These are phyloP conservation scores for Hydrophis major DNA, from an alignment of 2,797 vertebrate genomes.

Conservation along the genomic window DNA sequence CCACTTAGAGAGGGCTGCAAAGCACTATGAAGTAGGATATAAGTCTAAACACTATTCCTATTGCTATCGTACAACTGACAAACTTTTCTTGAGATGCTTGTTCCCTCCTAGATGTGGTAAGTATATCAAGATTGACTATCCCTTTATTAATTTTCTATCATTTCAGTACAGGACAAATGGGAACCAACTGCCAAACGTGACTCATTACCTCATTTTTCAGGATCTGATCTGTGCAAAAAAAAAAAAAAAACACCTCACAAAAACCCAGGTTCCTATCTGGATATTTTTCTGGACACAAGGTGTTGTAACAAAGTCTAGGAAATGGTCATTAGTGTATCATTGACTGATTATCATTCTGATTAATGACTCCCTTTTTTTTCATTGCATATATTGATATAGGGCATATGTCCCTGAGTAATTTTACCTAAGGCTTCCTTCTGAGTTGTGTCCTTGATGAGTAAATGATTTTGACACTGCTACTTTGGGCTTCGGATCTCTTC, in stretches of 20 bases:
- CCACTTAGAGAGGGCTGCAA: too few species aligned
- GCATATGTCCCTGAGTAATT: conserved; percentile 58
- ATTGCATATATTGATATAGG: conserved; percentile 64
- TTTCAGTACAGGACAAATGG: conserved; percentile 53
- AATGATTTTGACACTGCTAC: conserved; percentile 13
- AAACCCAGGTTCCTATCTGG: conserved; percentile 62
- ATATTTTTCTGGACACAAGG: conserved; percentile 68
- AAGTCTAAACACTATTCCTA: too few species aligned
- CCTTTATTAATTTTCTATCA: conserved; percentile 64
- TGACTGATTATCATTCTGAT: conserved; percentile 73
- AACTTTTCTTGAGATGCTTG: not conserved
- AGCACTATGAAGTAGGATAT: too few species aligned
- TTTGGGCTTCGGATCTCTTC: conserved; percentile 1
- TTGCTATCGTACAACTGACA: too few species aligned
- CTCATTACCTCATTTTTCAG: conserved; percentile 76
- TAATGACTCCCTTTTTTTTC: conserved; percentile 62
- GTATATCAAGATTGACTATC: not conserved
- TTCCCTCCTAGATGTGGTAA: not conserved
- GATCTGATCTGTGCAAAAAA: conserved; percentile 71
- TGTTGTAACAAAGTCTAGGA: conserved; percentile 67
- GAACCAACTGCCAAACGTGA: conserved; percentile 70
- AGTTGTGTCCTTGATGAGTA: conserved; percentile 49
- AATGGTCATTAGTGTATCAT: conserved; percentile 66
- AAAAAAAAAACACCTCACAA: conserved; percentile 5
- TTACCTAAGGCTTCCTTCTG: conserved; percentile 40